These are phyloP conservation scores for Myotis lucifugus DNA, from an alignment of 2,113 vertebrate genomes.

Conservation along the genomic window DNA sequence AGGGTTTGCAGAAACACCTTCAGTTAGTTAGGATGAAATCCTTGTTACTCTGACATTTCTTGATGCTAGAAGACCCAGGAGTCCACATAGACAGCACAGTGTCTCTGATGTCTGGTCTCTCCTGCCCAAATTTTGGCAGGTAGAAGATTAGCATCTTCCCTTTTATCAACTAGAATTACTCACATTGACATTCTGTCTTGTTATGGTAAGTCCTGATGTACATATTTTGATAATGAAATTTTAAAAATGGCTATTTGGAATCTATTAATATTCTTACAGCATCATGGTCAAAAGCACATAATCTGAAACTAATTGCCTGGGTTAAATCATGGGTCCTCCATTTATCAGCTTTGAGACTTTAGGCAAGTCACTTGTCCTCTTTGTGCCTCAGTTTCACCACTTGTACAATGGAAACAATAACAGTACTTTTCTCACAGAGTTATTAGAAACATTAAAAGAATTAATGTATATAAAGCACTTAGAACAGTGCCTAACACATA, in stretches of 20 bases:
- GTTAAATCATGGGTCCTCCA: neutral
- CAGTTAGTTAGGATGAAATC: neutral
- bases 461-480: neutral
- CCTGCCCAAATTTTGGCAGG: neutral
- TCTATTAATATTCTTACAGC: neutral
- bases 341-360: neutral
- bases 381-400: neutral
- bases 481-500: neutral
- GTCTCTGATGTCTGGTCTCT: neutral
- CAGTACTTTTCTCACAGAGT: neutral
- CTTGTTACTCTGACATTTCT: neutral
- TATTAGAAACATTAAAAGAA: neutral
- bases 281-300: neutral
- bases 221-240: neutral
- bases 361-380: neutral
- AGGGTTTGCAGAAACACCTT: neutral
- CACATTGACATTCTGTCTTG: neutral
- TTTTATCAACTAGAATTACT: slow-evolving; percentile 12
- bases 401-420: neutral
- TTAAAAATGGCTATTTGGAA: neutral
- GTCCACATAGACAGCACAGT: neutral
- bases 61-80: neutral
- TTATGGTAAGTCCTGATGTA: neutral
- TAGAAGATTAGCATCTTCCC: neutral
- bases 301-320: neutral